A percentile compares a stretch with the other conserved stretches of the same genome.
These are phyloP conservation scores for Galagoides demidoff DNA, from an alignment of 2,797 vertebrate genomes.

Conservation along the genomic window DNA sequence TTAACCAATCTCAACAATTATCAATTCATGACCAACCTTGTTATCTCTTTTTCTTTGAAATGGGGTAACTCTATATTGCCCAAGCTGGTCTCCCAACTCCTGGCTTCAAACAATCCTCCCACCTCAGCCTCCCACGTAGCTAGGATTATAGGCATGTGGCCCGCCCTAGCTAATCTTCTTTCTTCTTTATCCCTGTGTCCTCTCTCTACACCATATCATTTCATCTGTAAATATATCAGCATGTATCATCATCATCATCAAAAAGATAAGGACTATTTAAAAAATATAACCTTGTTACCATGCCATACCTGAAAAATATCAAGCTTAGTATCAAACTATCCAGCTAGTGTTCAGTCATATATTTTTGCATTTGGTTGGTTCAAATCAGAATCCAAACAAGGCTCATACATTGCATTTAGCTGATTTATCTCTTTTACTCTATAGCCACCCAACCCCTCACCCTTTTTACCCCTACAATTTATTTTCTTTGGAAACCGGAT, in stretches of 20 bases:
- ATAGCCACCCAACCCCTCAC: background rate
- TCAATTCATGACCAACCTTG: background rate
- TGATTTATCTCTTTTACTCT: background rate
- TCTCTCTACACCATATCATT: background rate
- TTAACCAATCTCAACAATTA: background rate
- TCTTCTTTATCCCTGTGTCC: background rate
- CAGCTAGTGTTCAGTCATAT: background rate
- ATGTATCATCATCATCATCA: no score
- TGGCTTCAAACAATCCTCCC: background rate
- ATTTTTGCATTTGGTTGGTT: constrained; percentile 23
- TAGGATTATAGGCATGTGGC: background rate
- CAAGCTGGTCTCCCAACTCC: background rate
- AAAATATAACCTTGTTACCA: background rate
- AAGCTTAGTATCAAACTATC: constrained; percentile 13
- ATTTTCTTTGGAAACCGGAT: constrained; percentile 29
- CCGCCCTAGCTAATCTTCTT: background rate
- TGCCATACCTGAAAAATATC: constrained; percentile 10
- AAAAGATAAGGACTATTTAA: background rate
- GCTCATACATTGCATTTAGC: background rate
- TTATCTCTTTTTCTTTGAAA: background rate
- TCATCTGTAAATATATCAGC: background rate
- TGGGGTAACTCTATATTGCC: background rate
- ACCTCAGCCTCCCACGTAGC: background rate
- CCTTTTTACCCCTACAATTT: background rate
- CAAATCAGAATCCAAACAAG: constrained; percentile 42